Percentiles rank a stretch among this genome's conserved stretches.
Conservation (phyloP, 2,797 vertebrate genomes). For the Neoniphon sammara region DNA sequence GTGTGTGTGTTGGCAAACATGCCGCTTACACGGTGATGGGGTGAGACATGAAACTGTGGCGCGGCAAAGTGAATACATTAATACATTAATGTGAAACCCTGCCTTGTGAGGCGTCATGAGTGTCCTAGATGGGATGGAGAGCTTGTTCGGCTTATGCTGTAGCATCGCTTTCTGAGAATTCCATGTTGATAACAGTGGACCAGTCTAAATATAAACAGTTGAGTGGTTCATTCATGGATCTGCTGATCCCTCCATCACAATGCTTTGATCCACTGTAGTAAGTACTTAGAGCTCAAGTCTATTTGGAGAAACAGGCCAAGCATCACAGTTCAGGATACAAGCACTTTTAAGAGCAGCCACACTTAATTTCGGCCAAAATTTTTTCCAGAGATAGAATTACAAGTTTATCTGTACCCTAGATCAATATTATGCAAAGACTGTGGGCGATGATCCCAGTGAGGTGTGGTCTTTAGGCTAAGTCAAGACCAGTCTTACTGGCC, state of each 20-base stretch:
- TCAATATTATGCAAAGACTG: not conserved
- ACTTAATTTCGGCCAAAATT: constrained; percentile 35
- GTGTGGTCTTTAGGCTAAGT: too few relatives aligned
- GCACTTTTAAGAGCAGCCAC: constrained; percentile 31
- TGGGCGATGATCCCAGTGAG: too few relatives aligned
- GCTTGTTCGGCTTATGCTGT: constrained; percentile 2
- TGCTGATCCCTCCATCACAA: constrained; percentile 50
- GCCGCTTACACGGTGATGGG: too few relatives aligned
- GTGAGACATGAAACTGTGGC: too few relatives aligned
- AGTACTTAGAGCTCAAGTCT: constrained; percentile 39
- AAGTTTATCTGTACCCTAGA: not conserved
- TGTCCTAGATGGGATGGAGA: constrained; percentile 16
- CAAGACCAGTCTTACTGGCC: too few relatives aligned
- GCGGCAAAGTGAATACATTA: too few relatives aligned
- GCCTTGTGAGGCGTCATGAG: constrained; percentile 48
- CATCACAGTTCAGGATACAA: constrained; percentile 20
- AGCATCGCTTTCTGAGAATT: constrained; percentile 20
- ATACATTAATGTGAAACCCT: too few relatives aligned
- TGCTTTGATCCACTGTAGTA: constrained; percentile 23
- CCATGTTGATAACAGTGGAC: constrained; percentile 16
- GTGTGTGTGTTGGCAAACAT: too few relatives aligned
- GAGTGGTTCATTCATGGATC: constrained; percentile 52
- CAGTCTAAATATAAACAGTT: constrained; percentile 38
- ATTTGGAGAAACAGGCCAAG: constrained; percentile 56
- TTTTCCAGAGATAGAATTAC: constrained; percentile 27